Evolutionary conservation across 2,888 invertebrate genomes (phyloP).

Genomic region (Parochlus steinenii): DNA sequence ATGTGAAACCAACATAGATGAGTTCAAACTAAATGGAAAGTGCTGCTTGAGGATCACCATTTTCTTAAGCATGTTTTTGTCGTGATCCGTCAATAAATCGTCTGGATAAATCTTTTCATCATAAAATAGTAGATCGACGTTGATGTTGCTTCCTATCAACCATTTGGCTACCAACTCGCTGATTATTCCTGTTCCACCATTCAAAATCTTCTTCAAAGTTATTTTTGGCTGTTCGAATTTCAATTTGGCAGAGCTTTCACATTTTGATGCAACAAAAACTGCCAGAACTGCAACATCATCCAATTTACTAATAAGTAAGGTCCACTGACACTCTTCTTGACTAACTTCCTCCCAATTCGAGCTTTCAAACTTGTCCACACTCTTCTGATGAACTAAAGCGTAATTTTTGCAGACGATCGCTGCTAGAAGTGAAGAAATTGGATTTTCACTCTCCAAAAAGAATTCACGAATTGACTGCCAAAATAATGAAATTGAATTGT

Average conservation of each 20-base stretch:
- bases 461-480: constrained; percentile 64
- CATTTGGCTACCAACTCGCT: constrained; percentile 79
- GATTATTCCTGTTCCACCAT: constrained; percentile 61
- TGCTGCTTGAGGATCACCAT: constrained; percentile 49
- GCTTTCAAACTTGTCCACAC: constrained; percentile 33
- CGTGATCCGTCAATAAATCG: constrained; percentile 10
- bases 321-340: constrained; percentile 76
- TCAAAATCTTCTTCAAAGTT: constrained; percentile 47
- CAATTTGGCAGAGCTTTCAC: constrained; percentile 36
- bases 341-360: constrained; percentile 68
- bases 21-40: constrained; percentile 73
- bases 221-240: constrained; percentile 38
- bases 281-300: constrained; percentile 74
- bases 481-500: constrained; percentile 59
- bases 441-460: constrained; percentile 54
- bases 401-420: constrained; percentile 71
- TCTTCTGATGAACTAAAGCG: constrained; percentile 29
- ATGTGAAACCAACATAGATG: constrained; percentile 64
- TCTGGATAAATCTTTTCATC: constrained; percentile 29
- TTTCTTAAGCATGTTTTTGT: constrained; percentile 35
- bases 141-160: constrained; percentile 56
- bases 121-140: constrained; percentile 44
- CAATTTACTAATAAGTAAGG: constrained; percentile 67
- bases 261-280: constrained; percentile 39
- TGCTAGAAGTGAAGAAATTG: constrained; percentile 62